Evolutionary conservation across 2,888 invertebrate species (phyloP), one percentile per base, ranked within the genome.

Genomic region (Trichopria drosophilae): DNA sequence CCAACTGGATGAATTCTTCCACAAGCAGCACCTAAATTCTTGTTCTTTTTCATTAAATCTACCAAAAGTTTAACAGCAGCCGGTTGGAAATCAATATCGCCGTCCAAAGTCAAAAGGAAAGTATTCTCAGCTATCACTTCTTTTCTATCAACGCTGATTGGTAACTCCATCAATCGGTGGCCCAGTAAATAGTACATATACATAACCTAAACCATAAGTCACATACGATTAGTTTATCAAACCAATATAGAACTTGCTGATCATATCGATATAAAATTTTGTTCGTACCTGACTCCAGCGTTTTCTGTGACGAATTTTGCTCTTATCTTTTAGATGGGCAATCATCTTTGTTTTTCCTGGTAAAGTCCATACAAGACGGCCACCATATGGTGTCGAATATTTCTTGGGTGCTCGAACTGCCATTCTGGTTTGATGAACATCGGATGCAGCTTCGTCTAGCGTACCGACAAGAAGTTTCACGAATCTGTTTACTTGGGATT

Each of bases 231-330:
- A n/a, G n/a, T n/a, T 47, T 16, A 18, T 41, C n/a, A n/a, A n/a
- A n/a, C n/a, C 54, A n/a, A 51, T 31, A 18, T 6, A 32, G 23
- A 36, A n/a, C 20, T 6, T 28, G 6, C 6, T 26, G 15, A 10
- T 12, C 22, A 40, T 26, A n/a, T 9, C 7, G 18, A 24, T 13
- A 23, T 13, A n/a, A 4, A 22, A 39, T n/a, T n/a, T n/a, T n/a
- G n/a, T n/a, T n/a, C n/a, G n/a, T n/a, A 85, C 86, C 82, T 94
- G 94, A 39, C 93, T 93, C 94, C 94, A 95, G 51, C 95, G 82
- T 73, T 95, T 95, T 69, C 90, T 87, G 66, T 91, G 87, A 24
- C 94, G 81, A 43, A 95, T 93, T 72, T 90, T 89, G 15, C 84
- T 82, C 68, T 91, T 92, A 73, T 95, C 93, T 72, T 95, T 95